phyloP scores from a whole-genome alignment of 2,113 vertebrate genomes.

The Alces alces region DNA sequence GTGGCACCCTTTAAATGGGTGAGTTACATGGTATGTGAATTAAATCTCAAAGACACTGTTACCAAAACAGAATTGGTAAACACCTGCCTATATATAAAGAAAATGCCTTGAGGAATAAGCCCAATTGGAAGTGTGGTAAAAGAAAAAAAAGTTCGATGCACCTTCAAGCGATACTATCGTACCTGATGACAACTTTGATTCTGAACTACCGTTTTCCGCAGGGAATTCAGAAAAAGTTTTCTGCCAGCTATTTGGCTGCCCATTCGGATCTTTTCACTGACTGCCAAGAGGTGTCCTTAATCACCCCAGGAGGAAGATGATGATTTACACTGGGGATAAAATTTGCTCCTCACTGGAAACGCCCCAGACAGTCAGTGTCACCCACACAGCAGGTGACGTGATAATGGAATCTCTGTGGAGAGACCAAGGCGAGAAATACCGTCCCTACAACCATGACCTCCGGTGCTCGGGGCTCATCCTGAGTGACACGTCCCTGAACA shows the following conservation, averaged over 20 bases:
- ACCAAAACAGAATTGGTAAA: no score
- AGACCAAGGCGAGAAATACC: not conserved
- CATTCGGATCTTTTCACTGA: not conserved
- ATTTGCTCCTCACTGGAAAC: not conserved
- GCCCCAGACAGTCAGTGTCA: not conserved
- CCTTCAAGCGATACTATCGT: accelerated
- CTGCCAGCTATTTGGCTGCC: not conserved
- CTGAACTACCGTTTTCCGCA: not conserved
- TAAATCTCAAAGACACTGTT: no score
- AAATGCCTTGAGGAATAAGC: no score
- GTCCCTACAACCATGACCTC: not conserved
- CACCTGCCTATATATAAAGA: no score
- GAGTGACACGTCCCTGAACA: not conserved
- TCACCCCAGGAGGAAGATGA: not conserved
- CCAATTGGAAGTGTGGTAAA: not conserved
- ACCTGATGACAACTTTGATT: not conserved
- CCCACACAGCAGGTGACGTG: no score
- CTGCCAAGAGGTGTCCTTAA: not conserved
- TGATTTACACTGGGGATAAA: not conserved
- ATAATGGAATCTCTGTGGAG: not conserved
- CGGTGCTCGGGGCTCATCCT: no score
- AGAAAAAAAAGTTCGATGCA: no score
- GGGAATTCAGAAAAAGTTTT: not conserved
- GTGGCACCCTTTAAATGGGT: no score
- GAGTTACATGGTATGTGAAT: no score